Conservation (phyloP, 1,140 invertebrate species). For the Drosophila kikkawai region DNA sequence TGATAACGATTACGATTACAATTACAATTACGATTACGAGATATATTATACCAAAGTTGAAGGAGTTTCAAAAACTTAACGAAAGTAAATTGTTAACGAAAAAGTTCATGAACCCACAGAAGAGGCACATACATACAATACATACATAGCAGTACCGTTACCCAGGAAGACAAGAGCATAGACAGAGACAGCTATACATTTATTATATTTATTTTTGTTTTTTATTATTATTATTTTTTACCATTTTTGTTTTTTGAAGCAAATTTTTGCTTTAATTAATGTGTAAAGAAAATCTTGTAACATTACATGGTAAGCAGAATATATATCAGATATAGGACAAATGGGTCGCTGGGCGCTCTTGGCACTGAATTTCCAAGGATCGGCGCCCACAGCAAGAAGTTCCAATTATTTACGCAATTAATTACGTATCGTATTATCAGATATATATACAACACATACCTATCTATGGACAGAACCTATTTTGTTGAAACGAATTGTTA, state of each 20-base stretch:
- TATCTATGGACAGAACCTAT: constrained; percentile 41
- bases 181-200: constrained; percentile 10
- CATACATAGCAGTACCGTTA: constrained; percentile 21
- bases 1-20: constrained; percentile 7
- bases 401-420: constrained; percentile 53
- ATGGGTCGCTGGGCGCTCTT: constrained; percentile 13
- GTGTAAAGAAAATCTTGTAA: constrained; percentile 37
- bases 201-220: constrained; percentile 21
- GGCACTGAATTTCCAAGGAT: constrained; percentile 27
- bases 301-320: constrained; percentile 31
- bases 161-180: constrained; percentile 4
- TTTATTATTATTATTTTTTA: neutral
- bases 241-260: constrained; percentile 4
- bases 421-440: constrained; percentile 48
- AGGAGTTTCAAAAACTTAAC: constrained; percentile 58
- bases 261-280: constrained; percentile 12
- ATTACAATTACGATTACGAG: constrained; percentile 9
- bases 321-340: constrained; percentile 44
- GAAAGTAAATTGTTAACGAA: constrained; percentile 30
- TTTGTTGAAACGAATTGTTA: constrained; percentile 80
- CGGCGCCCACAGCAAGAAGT: constrained; percentile 34
- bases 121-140: constrained; percentile 48
- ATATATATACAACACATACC: constrained; percentile 13
- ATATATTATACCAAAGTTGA: constrained; percentile 70
- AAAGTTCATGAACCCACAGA: constrained; percentile 39